These are phyloP conservation scores for Saccopteryx leptura DNA, from an alignment of 2,113 vertebrate genomes.

Conservation along the genomic window DNA sequence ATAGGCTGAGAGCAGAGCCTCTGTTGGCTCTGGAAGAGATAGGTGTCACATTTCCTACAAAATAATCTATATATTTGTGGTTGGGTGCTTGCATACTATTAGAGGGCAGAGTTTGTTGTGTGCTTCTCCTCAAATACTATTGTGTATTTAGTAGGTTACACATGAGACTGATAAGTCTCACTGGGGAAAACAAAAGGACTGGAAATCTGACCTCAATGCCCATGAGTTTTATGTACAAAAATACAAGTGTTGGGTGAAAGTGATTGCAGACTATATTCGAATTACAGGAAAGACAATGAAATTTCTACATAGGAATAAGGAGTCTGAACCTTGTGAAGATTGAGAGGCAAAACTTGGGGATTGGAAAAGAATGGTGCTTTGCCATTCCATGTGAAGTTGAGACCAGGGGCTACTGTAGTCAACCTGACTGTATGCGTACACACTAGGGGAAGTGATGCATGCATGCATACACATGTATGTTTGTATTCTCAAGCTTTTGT, in stretches of 20 bases:
- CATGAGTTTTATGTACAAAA: neutral
- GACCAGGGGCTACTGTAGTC: neutral
- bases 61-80: neutral
- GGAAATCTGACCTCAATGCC: neutral
- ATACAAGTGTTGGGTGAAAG: neutral
- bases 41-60: neutral
- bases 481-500: neutral
- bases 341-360: neutral
- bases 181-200: neutral
- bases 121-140: neutral
- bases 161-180: neutral
- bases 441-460: neutral
- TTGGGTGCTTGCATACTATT: neutral
- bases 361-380: neutral
- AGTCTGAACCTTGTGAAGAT: neutral
- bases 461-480: accelerated
- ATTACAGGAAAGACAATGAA: neutral
- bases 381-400: neutral
- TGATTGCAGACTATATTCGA: neutral
- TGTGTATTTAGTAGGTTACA: neutral
- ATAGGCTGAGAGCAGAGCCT: neutral
- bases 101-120: neutral
- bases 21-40: neutral
- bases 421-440: neutral
- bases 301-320: neutral